Base-by-base conservation (phyloP, 2,888 invertebrate genomes). In the Prenolepis imparis region DNA sequence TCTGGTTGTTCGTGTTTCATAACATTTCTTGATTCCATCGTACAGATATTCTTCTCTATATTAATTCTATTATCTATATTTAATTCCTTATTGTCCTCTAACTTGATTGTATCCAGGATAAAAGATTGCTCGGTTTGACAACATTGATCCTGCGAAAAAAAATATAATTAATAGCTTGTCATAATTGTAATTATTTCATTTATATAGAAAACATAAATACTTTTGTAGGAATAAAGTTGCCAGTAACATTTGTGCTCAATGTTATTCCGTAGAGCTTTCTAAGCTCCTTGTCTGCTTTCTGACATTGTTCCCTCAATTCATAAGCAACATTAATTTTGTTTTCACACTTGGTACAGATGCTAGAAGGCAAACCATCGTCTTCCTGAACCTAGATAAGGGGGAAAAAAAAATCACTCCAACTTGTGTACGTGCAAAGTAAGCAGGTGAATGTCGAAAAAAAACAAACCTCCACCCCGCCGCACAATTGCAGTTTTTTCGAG, bases 391-490 rank as follows among this genome's bases (percentile, higher is more conserved):
- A 64, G 32, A 15, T 55, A 11, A 63, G 24, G n/a, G n/a, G n/a
- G n/a, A 32, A 73, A 48, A 77, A 15, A 64, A 67, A 67, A 32
- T 32, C 6, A 36, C 21, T 3, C 57, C 15, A 1, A 48, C 0
- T 21, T 3, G n/a, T 52, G 8, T n/a, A 52, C 36, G 0, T 28
- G 39, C 24, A 0, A 41, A 21, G 21, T 12, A 39, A 32, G 1
- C 4, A 48, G 21, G 0, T 8, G 48, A 11, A 15, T 36, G 11
- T 21, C 6, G 24, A 52, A 1, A 9, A 15, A 39, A 44, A 52
- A 87, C 89, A 70, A 77, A 93, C 93, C 92, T 93, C 91, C 32
- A 93, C 89, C 18, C 92, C 93, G 39, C 93, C 90, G 72, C 93
- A 93, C 57, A 92, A 41, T 21, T 87, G 86, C 52, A 93, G 68